Conservation (phyloP, 1,140 invertebrate species). For the Ridgeia piscesae region DNA sequence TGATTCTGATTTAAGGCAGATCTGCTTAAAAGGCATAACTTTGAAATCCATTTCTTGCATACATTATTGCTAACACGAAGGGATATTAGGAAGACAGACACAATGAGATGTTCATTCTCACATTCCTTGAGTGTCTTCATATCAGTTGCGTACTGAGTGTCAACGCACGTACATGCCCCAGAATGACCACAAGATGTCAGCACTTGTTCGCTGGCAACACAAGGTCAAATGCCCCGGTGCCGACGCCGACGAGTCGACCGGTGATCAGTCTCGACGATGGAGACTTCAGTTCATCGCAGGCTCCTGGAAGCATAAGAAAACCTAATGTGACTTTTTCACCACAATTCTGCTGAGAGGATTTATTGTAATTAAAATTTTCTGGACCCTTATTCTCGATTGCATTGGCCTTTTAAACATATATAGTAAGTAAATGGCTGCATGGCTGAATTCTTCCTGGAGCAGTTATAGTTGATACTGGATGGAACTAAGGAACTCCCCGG, state of each 20-base stretch:
- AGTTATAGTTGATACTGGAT: too few relatives aligned
- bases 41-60: too few relatives aligned
- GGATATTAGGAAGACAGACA: too few relatives aligned
- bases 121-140: not conserved
- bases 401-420: not conserved
- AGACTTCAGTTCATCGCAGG: conserved; percentile 75
- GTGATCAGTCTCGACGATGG: conserved; percentile 87
- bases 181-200: not conserved
- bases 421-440: not conserved
- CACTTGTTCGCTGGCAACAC: conserved; percentile 28
- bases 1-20: too few relatives aligned
- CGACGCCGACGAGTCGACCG: conserved; percentile 78
- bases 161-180: not conserved
- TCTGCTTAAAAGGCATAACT: too few relatives aligned
- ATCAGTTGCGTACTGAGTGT: not conserved
- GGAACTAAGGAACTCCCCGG: too few relatives aligned
- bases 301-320: conserved; percentile 58
- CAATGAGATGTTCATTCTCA: too few relatives aligned
- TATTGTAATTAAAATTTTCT: not conserved
- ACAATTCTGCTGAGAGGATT: not conserved
- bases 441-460: too few relatives aligned
- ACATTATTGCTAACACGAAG: too few relatives aligned
- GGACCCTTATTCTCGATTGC: not conserved
- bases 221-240: conserved; percentile 80
- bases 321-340: not conserved